phyloP scores from a whole-genome alignment of 1,140 invertebrate species.

The Frieseomelitta varia region DNA sequence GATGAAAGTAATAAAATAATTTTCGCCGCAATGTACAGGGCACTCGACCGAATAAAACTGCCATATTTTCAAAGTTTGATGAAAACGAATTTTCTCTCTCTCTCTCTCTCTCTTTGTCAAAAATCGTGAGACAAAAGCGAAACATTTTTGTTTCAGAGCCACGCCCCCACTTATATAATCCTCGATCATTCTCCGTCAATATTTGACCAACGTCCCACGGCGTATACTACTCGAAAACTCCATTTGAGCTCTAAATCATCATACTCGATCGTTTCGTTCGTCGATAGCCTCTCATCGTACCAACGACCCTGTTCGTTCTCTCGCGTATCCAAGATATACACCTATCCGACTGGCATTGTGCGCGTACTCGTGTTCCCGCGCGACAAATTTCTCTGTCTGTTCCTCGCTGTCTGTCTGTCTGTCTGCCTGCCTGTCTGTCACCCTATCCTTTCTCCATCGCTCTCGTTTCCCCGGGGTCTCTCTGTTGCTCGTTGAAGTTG shows the following conservation, averaged over 20 bases:
- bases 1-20: too few species aligned
- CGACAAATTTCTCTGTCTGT: conserved; percentile 12
- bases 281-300: not conserved
- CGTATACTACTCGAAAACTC: not conserved
- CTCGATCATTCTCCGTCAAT: conserved; percentile 18
- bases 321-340: not conserved
- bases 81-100: too few species aligned
- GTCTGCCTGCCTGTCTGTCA: not conserved
- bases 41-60: too few species aligned
- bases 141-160: not conserved
- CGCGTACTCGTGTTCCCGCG: not conserved
- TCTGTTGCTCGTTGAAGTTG: conserved; percentile 44
- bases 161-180: not conserved
- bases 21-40: too few species aligned
- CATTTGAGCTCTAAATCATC: not conserved
- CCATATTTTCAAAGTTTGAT: too few species aligned
- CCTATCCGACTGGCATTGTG: not conserved
- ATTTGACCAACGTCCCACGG: conserved; percentile 14
- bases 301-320: not conserved
- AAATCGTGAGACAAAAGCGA: not conserved
- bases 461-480: conserved; percentile 1
- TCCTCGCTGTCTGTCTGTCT: not conserved
- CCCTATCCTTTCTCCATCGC: not conserved
- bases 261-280: not conserved
- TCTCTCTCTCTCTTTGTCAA: not conserved